Conservation (phyloP, 2,113 vertebrate species). For the Strix aluco region DNA sequence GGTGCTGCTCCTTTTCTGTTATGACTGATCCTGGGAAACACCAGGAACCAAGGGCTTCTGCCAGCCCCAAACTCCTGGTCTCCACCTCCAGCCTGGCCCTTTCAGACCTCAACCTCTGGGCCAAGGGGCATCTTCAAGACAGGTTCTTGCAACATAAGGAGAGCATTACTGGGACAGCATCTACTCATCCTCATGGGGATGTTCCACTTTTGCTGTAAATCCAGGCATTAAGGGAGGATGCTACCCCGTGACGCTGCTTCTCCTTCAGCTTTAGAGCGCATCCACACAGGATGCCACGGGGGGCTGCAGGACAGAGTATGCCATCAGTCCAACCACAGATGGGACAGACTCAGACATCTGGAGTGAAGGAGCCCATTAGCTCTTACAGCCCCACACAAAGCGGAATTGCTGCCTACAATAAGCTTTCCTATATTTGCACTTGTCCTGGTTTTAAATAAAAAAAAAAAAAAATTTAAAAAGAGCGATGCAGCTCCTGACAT, state of each 20-base stretch:
- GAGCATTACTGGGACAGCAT: accelerated
- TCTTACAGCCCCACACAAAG: background rate
- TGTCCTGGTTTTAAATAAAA: background rate
- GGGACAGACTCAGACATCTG: background rate
- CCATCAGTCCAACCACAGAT: accelerated
- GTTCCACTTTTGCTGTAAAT: background rate
- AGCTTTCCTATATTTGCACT: background rate
- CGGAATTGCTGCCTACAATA: background rate
- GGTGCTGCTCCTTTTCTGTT: background rate
- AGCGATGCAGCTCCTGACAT: background rate
- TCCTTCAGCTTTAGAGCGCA: background rate
- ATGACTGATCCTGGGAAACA: background rate
- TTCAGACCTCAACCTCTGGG: background rate
- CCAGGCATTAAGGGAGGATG: background rate
- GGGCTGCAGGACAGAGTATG: background rate
- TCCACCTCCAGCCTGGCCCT: background rate
- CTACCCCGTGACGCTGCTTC: accelerated
- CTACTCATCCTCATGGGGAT: background rate
- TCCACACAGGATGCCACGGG: background rate
- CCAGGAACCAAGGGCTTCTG: background rate
- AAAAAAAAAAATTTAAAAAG: too few relatives aligned
- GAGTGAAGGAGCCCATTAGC: background rate
- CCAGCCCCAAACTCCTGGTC: background rate
- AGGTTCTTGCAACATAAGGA: accelerated
- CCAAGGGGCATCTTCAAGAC: background rate